These are phyloP conservation scores for Oxyura jamaicensis DNA, from an alignment of 2,113 vertebrate genomes.

Conservation along the genomic window DNA sequence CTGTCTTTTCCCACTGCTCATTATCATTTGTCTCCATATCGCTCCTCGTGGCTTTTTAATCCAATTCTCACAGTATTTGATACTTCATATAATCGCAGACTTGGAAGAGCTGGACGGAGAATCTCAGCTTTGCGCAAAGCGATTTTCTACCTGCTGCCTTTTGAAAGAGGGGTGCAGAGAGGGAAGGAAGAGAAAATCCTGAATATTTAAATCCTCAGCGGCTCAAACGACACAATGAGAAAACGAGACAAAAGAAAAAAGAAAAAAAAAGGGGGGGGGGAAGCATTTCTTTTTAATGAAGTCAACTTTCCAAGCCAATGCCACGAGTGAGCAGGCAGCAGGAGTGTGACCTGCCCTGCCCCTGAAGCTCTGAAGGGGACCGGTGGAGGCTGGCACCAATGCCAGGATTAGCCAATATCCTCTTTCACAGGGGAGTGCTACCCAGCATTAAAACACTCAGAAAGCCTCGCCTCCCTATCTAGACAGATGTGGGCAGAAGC, in stretches of 20 bases:
- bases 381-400: neutral
- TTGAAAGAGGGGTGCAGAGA: neutral
- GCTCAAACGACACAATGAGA: neutral
- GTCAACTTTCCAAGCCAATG: slow-evolving; percentile 30
- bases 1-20: slow-evolving; percentile 35
- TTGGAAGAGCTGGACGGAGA: slow-evolving; percentile 37
- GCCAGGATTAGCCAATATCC: neutral
- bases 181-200: neutral
- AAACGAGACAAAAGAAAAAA: neutral
- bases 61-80: slow-evolving; percentile 38
- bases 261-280: neutral
- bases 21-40: slow-evolving; percentile 60
- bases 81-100: slow-evolving; percentile 44
- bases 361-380: neutral
- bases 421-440: neutral
- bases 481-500: neutral
- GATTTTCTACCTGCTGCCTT: slow-evolving; percentile 28
- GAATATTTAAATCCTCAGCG: neutral
- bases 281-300: slow-evolving; percentile 46
- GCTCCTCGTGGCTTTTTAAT: slow-evolving; percentile 27
- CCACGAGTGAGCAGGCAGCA: neutral
- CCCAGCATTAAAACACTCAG: neutral
- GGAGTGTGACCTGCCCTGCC: neutral
- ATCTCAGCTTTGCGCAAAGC: slow-evolving; percentile 35
- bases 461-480: neutral